Base-by-base conservation (phyloP, 2,888 invertebrate genomes). In the Ligdia adustata region DNA sequence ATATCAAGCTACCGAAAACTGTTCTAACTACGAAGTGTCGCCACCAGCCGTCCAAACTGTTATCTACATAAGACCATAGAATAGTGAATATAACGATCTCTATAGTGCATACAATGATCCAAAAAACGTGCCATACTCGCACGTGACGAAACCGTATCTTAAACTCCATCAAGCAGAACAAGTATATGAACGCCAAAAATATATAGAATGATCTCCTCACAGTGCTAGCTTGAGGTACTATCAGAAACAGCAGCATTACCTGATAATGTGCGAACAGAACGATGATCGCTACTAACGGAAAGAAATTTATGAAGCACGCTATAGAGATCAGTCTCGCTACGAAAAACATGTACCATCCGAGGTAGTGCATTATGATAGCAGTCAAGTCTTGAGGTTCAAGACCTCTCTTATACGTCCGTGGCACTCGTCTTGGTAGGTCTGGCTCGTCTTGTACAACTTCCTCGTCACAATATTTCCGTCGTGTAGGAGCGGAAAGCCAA, bases 341-440 rank as follows among this genome's bases (percentile, higher is more conserved):
- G 33, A 95, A 92, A 69, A 95, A 96, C 28, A 93, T 84, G 55
- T 94, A 93, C 96, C 96, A 96, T 72, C 94, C 95, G n/a, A 94
- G 75, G 68, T 93, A 95, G 14, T 94, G 91, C 2, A 95, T 85
- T 3, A 93, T 72, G 59, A 93, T 93, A 6, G 94, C 95, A 0
- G 94, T 91, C 1, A 93, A 91, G 64, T 96, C 95, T 61, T 95
- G 95, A 55, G 95, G 94, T 55, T 94, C 93, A 4, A 96, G 87
- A 4, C 94, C 95, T 59, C 93, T 87, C 58, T 91, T 88, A 37
- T 85, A 93, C 22, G 80, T 87, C 33, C 88, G 86, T 12, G 89
- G 91, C 24, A 86, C 73, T 34, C 82, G 67, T 5, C 74, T 66
- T 0, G 89, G 85, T 24, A 86, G 66, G 50, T 89, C 87, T 0